A percentile compares a stretch with the other conserved stretches of the same genome.
Conservation (phyloP, 1,140 invertebrate species). For the Drosophila tsacasi region DNA sequence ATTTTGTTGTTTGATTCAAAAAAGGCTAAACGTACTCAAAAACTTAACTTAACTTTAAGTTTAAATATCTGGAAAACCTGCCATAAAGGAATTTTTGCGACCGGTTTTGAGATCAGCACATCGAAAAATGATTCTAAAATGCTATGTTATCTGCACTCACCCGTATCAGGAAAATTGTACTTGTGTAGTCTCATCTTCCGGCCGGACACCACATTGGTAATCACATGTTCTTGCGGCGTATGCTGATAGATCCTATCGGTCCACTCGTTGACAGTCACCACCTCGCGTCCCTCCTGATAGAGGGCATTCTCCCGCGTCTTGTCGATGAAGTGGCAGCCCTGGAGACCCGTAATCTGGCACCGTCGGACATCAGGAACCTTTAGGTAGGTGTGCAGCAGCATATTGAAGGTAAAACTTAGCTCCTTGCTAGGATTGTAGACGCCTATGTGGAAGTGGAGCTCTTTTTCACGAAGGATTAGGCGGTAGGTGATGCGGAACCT, state of each 20-base stretch:
- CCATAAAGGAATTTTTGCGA: no score
- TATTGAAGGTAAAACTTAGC: slow-evolving; percentile 95
- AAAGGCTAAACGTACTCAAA: no score
- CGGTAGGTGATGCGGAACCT: slow-evolving; percentile 94
- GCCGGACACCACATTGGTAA: slow-evolving; percentile 96
- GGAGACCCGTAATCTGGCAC: slow-evolving; percentile 95
- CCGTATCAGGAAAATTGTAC: slow-evolving; percentile 96
- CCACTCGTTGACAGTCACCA: slow-evolving; percentile 95
- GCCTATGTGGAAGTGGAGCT: slow-evolving; percentile 95
- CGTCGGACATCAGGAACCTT: slow-evolving; percentile 96
- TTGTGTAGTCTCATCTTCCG: slow-evolving; percentile 96
- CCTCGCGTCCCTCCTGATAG: slow-evolving; percentile 91
- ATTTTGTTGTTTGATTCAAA: neutral
- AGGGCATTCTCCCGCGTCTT: slow-evolving; percentile 89
- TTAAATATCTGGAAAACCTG: no score
- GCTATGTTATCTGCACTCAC: slow-evolving; percentile 78
- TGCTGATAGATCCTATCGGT: slow-evolving; percentile 97
- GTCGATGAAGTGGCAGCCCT: slow-evolving; percentile 96
- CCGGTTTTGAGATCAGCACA: no score
- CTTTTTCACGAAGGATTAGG: slow-evolving; percentile 95
- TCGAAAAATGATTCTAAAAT: no score
- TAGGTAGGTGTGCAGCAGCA: slow-evolving; percentile 97
- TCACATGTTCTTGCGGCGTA: slow-evolving; percentile 95
- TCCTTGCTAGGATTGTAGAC: slow-evolving; percentile 97
- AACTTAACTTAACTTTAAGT: no score